These are phyloP conservation scores for Nemapogon koenigi DNA, from an alignment of 2,888 invertebrate genomes.

Conservation along the genomic window DNA sequence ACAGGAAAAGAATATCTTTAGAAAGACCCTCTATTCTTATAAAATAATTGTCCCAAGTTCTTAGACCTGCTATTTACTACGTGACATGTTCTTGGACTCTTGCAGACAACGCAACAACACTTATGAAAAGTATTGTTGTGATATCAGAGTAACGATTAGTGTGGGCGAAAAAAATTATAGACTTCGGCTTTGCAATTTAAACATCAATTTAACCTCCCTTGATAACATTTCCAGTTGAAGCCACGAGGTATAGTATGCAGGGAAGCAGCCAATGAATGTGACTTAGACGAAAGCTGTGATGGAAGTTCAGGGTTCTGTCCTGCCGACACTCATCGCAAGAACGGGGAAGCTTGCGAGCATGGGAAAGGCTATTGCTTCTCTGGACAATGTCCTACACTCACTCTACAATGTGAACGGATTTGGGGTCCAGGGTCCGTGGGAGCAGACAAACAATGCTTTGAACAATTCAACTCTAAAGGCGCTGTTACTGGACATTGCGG, in stretches of 20 bases:
- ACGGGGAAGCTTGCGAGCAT: constrained; percentile 85
- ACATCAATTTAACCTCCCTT: no score
- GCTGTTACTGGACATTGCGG: constrained; percentile 97
- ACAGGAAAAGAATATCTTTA: no score
- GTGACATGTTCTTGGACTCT: no score
- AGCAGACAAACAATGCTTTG: constrained; percentile 89
- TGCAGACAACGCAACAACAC: no score
- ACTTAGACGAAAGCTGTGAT: constrained; percentile 93
- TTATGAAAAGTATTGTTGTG: no score
- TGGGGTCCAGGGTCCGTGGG: constrained; percentile 90
- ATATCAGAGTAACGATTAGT: no score
- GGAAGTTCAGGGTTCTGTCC: constrained; percentile 92
- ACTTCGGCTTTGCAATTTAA: no score
- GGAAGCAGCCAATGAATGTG: constrained; percentile 89
- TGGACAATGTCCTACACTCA: constrained; percentile 88
- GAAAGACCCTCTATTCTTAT: no score
- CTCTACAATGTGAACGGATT: constrained; percentile 87
- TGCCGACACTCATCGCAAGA: constrained; percentile 86
- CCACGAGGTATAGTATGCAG: constrained; percentile 83
- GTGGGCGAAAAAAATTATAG: no score
- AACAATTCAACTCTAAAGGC: constrained; percentile 95
- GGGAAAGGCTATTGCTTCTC: constrained; percentile 87
- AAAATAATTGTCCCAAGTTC: no score
- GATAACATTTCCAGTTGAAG: constrained; percentile 67
- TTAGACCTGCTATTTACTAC: no score